Evolutionary conservation across 2,797 vertebrate genomes (phyloP).

Genomic region (Diceros bicornis): DNA sequence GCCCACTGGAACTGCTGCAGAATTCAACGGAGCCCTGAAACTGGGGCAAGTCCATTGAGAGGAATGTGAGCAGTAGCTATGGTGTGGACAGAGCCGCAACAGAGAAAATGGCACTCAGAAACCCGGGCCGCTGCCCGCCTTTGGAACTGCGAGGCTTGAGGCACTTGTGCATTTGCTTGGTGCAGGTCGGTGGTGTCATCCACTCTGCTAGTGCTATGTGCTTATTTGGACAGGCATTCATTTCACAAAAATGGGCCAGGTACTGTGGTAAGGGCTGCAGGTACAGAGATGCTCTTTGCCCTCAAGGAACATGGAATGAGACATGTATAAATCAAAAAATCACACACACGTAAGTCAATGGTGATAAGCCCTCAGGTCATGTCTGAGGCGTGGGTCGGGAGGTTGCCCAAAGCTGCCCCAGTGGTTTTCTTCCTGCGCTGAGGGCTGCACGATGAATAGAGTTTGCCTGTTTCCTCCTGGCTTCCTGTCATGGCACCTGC

Average conservation of each 20-base stretch:
- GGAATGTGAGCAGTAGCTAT: neutral
- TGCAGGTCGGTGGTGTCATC: neutral
- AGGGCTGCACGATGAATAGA: neutral
- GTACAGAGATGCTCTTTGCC: neutral
- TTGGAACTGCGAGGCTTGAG: neutral
- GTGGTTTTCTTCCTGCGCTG: neutral
- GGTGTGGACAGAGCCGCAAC: neutral
- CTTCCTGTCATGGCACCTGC: too few species aligned
- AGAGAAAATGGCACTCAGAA: neutral
- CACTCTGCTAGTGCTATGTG: neutral
- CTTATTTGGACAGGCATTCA: neutral
- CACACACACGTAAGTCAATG: neutral
- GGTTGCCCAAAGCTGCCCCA: neutral
- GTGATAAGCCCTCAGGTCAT: accelerated
- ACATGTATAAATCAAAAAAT: neutral
- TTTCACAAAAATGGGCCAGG: neutral
- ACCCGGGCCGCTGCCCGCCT: too few species aligned
- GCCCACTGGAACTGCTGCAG: neutral
- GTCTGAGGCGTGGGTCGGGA: accelerated
- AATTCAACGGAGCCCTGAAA: neutral
- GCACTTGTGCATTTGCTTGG: neutral
- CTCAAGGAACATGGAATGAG: neutral
- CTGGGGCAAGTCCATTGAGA: neutral
- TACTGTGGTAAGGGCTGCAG: neutral
- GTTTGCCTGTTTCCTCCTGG: too few species aligned